phyloP scores from a whole-genome alignment of 2,113 vertebrate genomes.

The Euleptes europaea region DNA sequence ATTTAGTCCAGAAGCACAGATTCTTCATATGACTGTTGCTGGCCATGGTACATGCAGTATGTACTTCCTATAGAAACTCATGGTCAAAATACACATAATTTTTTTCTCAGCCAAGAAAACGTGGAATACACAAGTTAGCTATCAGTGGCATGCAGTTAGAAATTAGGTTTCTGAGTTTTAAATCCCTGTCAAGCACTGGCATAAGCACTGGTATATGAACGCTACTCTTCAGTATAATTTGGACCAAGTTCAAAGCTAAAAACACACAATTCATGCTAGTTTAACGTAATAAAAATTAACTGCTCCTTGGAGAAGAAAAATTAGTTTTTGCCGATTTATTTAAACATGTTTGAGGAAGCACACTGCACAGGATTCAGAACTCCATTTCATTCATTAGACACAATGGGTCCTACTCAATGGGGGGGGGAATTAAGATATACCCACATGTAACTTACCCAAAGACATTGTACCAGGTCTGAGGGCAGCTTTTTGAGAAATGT shows the following conservation, averaged over 20 bases:
- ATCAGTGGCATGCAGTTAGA: not conserved
- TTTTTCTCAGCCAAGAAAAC: not conserved
- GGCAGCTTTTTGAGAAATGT: not conserved
- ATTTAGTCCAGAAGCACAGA: not conserved
- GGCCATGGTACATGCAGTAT: not conserved
- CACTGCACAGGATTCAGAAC: not conserved
- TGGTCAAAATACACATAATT: not conserved
- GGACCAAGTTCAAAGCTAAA: constrained; percentile 1
- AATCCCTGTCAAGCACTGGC: not conserved
- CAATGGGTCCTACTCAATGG: not conserved
- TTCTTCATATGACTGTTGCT: not conserved
- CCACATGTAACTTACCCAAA: not conserved
- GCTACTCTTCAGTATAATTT: not conserved
- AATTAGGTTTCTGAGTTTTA: not conserved
- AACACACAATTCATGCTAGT: not conserved
- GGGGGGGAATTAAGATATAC: not conserved
- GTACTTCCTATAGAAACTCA: not conserved
- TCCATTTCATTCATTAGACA: not conserved
- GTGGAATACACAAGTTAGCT: not conserved
- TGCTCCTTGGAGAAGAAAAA: not conserved
- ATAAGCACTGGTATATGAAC: not conserved
- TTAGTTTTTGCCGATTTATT: not conserved
- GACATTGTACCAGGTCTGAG: not conserved
- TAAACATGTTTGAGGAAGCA: not conserved
- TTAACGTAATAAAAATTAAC: not conserved